phyloP scores from a whole-genome alignment of 2,797 vertebrate species.

The Paramormyrops hopkinsi region DNA sequence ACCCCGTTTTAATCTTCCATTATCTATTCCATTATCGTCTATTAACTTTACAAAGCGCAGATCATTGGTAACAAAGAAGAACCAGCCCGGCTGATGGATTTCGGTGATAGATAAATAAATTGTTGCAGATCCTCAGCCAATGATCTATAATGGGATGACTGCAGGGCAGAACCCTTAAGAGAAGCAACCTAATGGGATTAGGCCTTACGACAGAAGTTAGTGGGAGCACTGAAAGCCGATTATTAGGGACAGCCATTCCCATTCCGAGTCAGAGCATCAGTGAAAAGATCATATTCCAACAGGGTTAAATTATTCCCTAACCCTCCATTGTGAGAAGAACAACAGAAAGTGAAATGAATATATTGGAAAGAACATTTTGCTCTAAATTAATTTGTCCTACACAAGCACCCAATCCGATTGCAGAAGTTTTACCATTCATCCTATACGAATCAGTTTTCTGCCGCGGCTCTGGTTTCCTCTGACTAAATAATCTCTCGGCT shows the following conservation, averaged over 20 bases:
- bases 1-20: neutral
- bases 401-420: neutral
- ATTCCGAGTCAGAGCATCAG: neutral
- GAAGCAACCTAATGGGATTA: neutral
- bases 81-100: neutral
- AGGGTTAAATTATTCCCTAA: neutral
- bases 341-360: neutral
- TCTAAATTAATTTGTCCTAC: neutral
- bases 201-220: neutral
- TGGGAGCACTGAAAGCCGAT: neutral
- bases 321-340: neutral
- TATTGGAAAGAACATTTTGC: constrained; percentile 1
- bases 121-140: constrained; percentile 2
- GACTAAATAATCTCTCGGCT: neutral
- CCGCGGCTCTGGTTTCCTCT: neutral
- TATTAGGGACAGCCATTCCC: neutral
- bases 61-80: constrained; percentile 6
- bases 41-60: constrained; percentile 3
- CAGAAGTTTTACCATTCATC: neutral
- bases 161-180: neutral
- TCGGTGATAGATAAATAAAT: constrained; percentile 3
- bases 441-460: neutral
- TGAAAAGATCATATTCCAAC: neutral
- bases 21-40: neutral
- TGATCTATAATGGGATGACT: neutral